A percentile compares a stretch with the other conserved stretches of the same genome.
Evolutionary conservation across 2,113 vertebrate genomes (phyloP).

Genomic region (Peromyscus polionotus): DNA sequence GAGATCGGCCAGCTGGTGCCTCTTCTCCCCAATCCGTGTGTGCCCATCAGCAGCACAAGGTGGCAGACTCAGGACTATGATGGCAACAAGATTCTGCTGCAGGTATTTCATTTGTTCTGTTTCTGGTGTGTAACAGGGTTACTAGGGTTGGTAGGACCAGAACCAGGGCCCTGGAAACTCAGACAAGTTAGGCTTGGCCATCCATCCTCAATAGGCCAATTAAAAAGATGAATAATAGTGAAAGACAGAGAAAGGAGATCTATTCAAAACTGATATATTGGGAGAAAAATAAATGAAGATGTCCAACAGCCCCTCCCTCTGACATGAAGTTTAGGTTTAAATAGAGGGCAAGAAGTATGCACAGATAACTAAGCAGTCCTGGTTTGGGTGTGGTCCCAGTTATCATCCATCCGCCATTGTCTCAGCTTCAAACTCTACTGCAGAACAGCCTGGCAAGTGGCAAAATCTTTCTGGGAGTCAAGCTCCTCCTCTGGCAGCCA

Average conservation of each 20-base stretch:
- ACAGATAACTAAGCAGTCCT: not conserved
- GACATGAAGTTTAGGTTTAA: not conserved
- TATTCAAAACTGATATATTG: not conserved
- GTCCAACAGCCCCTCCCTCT: too few relatives aligned
- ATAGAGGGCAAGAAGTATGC: not conserved
- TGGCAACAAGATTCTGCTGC: conserved; percentile 95
- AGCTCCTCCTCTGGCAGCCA: too few relatives aligned
- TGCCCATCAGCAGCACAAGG: conserved; percentile 93
- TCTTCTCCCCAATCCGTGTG: conserved; percentile 94
- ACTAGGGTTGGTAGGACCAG: not conserved
- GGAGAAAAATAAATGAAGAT: not conserved
- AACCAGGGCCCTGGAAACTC: not conserved
- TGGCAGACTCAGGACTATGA: conserved; percentile 98
- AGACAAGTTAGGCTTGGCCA: not conserved
- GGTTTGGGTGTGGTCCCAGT: not conserved
- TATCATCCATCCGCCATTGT: not conserved
- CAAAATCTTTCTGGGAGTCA: not conserved
- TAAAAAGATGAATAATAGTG: not conserved
- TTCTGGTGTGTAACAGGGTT: too few relatives aligned
- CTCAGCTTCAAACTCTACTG: not conserved
- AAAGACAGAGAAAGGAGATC: not conserved
- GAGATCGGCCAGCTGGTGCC: conserved; percentile 97
- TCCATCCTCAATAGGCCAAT: not conserved
- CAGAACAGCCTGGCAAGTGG: not conserved
- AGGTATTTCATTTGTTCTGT: conserved; percentile 86